phyloP scores from a whole-genome alignment of 2,797 vertebrate genomes.

The Pseudocheirus occidentalis region DNA sequence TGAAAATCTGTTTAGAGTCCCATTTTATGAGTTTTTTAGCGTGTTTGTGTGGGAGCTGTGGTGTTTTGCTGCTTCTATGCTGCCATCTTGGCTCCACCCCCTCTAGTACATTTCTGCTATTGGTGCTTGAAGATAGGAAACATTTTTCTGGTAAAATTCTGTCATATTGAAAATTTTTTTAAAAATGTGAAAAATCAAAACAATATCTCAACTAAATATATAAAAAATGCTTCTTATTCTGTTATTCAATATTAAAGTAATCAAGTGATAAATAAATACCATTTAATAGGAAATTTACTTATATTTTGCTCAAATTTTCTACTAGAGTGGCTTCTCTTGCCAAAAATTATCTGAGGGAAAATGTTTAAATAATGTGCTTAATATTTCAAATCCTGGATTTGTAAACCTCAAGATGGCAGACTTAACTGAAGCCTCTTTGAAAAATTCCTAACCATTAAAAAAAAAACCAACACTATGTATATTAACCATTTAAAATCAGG shows the following conservation, averaged over 20 bases:
- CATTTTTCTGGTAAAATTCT: not conserved
- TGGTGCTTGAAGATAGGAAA: not conserved
- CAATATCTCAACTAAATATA: not conserved
- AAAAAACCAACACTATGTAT: not conserved
- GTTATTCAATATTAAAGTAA: not conserved
- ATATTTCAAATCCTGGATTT: conserved; percentile 21
- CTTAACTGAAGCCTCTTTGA: conserved; percentile 26
- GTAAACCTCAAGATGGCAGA: conserved; percentile 72
- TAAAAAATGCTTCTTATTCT: not conserved
- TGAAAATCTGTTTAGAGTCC: no score
- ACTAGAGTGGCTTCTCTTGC: conserved; percentile 7
- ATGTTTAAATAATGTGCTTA: conserved; percentile 23
- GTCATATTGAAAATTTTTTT: not conserved
- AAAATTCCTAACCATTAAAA: not conserved
- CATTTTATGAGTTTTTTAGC: no score
- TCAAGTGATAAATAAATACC: conserved; percentile 20
- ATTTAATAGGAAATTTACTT: conserved; percentile 10
- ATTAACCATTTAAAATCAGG: conserved; percentile 18
- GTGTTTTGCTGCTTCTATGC: no score
- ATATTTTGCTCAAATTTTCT: conserved; percentile 5
- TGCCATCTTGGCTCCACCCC: no score
- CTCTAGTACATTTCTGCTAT: conserved; percentile 23
- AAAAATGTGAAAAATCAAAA: not conserved
- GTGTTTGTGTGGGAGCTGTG: no score
- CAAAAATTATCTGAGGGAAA: not conserved